These are phyloP conservation scores for Euspilapteryx auroguttella DNA, from an alignment of 2,888 invertebrate genomes.

Conservation along the genomic window DNA sequence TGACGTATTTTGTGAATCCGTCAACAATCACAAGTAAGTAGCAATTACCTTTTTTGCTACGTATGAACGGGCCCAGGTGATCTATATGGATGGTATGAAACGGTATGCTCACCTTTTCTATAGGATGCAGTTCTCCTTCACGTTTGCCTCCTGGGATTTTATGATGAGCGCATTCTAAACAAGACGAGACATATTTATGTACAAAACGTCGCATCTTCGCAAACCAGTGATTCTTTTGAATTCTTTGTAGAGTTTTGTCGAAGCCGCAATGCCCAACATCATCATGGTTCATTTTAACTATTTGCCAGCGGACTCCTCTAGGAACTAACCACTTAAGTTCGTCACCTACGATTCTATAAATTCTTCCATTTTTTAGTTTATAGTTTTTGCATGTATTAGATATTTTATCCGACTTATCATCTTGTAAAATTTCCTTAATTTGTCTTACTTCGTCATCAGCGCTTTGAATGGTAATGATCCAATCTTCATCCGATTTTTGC, in stretches of 20 bases:
- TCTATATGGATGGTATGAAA: conserved; percentile 9
- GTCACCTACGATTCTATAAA: conserved; percentile 8
- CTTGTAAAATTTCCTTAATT: conserved; percentile 3
- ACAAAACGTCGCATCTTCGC: conserved; percentile 9
- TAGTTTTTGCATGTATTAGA: conserved; percentile 7
- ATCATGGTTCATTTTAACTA: conserved; percentile 11
- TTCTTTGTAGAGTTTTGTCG: conserved; percentile 11
- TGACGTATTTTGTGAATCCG: conserved; percentile 7
- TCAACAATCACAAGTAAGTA: conserved; percentile 8
- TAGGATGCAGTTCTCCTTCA: conserved; percentile 3
- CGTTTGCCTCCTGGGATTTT: conserved; percentile 2
- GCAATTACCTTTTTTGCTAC: conserved; percentile 5
- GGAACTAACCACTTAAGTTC: conserved; percentile 10
- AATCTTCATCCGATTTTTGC: not conserved
- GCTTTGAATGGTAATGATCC: not conserved
- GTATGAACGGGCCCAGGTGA: conserved; percentile 4
- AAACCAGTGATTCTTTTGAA: conserved; percentile 10
- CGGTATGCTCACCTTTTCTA: conserved; percentile 1
- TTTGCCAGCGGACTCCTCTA: conserved; percentile 7
- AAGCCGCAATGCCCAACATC: conserved; percentile 11
- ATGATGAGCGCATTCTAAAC: conserved; percentile 4
- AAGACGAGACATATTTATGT: conserved; percentile 10
- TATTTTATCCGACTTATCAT: not conserved
- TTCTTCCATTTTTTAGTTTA: conserved; percentile 6
- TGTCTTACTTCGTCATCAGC: conserved; percentile 4